Evolutionary conservation across 92 coral and sea anemone genomes (phyloP), one percentile per base, ranked within the genome.

Genomic region (Actinostola sp.): DNA sequence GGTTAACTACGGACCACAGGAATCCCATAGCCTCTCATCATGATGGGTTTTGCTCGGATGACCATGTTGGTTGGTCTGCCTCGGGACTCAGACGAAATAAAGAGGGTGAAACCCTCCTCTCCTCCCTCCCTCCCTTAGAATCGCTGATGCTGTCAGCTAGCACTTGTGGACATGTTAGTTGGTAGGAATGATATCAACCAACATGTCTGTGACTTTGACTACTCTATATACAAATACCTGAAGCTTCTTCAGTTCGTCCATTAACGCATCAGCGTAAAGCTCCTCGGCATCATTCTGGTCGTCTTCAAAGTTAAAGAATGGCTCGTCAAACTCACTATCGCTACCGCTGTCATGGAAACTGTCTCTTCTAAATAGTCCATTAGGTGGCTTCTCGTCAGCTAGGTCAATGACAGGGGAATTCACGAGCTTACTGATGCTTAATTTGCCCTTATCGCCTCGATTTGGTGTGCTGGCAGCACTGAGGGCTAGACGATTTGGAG

Each of bases 321-420:
- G 92, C 27, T 95, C 99, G 23, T 92, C 99, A 60, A 92, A 85
- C 70, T 92, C 99, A 20, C 86, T 82, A 59, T 95, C 99, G 21
- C 82, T 84, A 41, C 91, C 91, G 60, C 84, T 83, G 62, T 91
- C 97, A 46, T 95, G 71, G 77, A 80, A 94, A 64, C 98, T 94
- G 72, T 94, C 98, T 23, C 92, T 84, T 31, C 97, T 84, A 43
- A 80, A 64, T 19, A 94, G 57, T 17, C 99, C 97, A 60, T 88
- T 92, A 3, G 95, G 92, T 5, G 97, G 92, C 27, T 79, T 82
- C 82, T 90, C 96, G 1, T 87, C 97, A 3, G 85, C 93, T 31
- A 85, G 79, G 38, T 75, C 81, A 35, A 76, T 90, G 27, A 87
- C 97, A 12, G 97, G 83, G 5, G 92, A 70, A 38, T 60, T 52